Evolutionary conservation across 1,140 invertebrate species (phyloP), one percentile per base, ranked within the genome.

Genomic region (Drosophila nikananu): DNA sequence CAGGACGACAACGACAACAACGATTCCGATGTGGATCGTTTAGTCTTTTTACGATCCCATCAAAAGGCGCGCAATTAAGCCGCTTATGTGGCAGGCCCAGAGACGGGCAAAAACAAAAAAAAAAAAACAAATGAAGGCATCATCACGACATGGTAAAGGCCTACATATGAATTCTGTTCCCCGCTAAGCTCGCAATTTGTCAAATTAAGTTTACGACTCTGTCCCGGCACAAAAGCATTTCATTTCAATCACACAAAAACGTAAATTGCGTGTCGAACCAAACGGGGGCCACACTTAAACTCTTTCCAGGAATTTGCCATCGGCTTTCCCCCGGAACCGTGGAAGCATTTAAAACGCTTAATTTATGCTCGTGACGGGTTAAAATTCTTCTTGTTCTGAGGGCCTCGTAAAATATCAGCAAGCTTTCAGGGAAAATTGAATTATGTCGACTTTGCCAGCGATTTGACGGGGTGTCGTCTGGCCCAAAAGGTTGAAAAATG

Each of bases 31-130:
- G 55, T 51, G 83, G 76, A 70, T 77, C 67, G 77, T 72, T 60
- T 72, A 51, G 39, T 21, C 51, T 66, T 70, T 80, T 81, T 86
- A 78, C 65, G 73, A 81, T 46, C 41, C 82, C 73, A 86, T 86
- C 67, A 84, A 84, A 83, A 81, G 82, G 82, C 82, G 60, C 64
- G 78, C 82, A 84, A 84, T 84, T 86, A 84, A 84, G 78, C 77
- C 51, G 81, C 82, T 84, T 84, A 83, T 81, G 55, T 61, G 54
- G 60, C 81, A 62, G 39, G 19, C 39, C 19, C 63, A 13, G 61
- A 52, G 52, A 65, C 39, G 35, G 12, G 15, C 8, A 10, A 17
- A 19, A 27, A 17, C 52, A 7, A 60, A 51, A 32, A 23, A 37
- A 54, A 66, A 77, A 54, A 71, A 59, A 51, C 21, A 58, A 46